A percentile compares a stretch with the other conserved stretches of the same genome.
Conservation (phyloP, 2,888 invertebrate species). For the Crioceris asparagi region DNA sequence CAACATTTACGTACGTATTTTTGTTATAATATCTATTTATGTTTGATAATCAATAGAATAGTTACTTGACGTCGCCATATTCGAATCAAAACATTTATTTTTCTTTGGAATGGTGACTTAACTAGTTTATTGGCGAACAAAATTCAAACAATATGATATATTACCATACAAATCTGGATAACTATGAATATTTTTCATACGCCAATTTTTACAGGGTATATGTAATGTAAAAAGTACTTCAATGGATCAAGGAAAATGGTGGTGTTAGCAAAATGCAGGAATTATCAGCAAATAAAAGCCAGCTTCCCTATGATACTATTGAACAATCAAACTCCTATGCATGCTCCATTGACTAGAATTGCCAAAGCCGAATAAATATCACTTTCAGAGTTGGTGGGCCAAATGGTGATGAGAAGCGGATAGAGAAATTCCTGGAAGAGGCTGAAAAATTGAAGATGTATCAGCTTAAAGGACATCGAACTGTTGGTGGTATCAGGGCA, state of each 20-base stretch:
- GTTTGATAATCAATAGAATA: too few relatives aligned
- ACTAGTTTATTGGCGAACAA: too few relatives aligned
- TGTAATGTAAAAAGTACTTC: conserved; percentile 80
- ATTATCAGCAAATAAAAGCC: conserved; percentile 57
- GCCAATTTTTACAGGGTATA: conserved; percentile 89
- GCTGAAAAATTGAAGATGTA: conserved; percentile 69
- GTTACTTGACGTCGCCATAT: too few relatives aligned
- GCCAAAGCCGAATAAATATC: conserved; percentile 84
- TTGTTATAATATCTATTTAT: not conserved
- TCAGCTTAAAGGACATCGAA: conserved; percentile 90
- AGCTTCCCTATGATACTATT: conserved; percentile 70
- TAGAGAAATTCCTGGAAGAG: conserved; percentile 75
- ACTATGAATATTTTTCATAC: too few relatives aligned
- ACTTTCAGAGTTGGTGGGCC: conserved; percentile 72
- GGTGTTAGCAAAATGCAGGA: conserved; percentile 76
- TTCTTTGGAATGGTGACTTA: too few relatives aligned
- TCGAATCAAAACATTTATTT: too few relatives aligned
- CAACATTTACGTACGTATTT: conserved; percentile 76
- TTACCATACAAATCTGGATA: too few relatives aligned
- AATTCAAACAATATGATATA: too few relatives aligned
- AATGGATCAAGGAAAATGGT: conserved; percentile 82
- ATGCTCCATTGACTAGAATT: conserved; percentile 57
- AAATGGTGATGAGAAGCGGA: conserved; percentile 64
- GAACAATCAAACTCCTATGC: conserved; percentile 72
- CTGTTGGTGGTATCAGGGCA: conserved; percentile 91